Evolutionary conservation across 2,113 vertebrate genomes (phyloP).

Genomic region (Hippocampus zosterae): DNA sequence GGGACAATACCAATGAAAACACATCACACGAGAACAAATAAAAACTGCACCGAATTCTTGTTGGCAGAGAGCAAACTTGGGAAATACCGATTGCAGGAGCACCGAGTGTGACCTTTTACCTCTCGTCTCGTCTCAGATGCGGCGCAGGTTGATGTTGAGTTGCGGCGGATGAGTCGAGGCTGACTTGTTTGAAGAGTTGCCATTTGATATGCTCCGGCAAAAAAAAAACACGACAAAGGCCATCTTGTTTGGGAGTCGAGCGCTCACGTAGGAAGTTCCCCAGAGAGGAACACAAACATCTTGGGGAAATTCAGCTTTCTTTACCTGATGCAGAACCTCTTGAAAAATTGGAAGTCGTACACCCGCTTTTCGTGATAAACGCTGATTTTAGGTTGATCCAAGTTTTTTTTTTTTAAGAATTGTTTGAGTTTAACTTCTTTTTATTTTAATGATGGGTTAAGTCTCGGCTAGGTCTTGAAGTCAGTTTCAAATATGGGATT

Average conservation of each 20-base stretch:
- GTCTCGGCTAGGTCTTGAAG: too few species aligned
- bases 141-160: background rate
- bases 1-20: too few species aligned
- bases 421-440: background rate
- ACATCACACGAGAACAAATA: too few species aligned
- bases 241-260: background rate
- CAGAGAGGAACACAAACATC: background rate
- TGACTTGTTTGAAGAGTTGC: background rate
- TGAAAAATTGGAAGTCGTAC: too few species aligned
- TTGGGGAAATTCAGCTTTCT: background rate
- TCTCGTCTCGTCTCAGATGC: background rate
- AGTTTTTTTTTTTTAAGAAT: too few species aligned
- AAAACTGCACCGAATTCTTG: too few species aligned
- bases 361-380: too few species aligned
- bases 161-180: background rate
- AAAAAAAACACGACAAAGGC: background rate
- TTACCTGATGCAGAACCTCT: background rate
- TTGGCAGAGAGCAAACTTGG: background rate
- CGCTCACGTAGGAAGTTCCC: background rate
- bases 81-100: background rate
- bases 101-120: background rate
- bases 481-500: too few species aligned
- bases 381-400: too few species aligned
- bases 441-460: too few species aligned
- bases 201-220: background rate